Evolutionary conservation across 2,888 invertebrate species (phyloP).

Genomic region (Lochmaea capreae): DNA sequence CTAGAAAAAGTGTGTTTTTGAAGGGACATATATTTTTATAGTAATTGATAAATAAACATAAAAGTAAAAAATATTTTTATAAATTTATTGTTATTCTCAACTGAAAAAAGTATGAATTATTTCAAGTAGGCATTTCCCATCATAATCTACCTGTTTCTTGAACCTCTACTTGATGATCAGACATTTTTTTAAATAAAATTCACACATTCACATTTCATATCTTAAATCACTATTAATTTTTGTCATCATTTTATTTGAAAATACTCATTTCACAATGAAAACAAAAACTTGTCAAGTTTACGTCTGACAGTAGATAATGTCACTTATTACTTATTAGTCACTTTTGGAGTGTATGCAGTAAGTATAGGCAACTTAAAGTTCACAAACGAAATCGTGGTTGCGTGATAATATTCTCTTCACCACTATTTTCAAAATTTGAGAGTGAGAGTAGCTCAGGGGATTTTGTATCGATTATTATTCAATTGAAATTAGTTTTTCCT

Average conservation of each 20-base stretch:
- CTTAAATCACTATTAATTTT: not conserved
- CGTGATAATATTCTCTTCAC: too few species aligned
- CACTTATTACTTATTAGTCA: not conserved
- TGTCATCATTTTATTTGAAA: slow-evolving; percentile 8
- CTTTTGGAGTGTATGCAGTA: not conserved
- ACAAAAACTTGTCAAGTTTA: slow-evolving; percentile 3
- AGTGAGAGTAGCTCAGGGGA: too few species aligned
- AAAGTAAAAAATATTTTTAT: not conserved
- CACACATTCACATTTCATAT: not conserved
- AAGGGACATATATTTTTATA: not conserved
- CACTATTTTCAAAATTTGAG: too few species aligned
- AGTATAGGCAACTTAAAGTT: not conserved
- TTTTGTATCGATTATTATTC: too few species aligned
- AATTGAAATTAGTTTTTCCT: too few species aligned
- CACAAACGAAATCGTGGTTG: not conserved
- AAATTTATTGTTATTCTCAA: not conserved
- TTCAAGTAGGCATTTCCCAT: not conserved
- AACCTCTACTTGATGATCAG: slow-evolving; percentile 43
- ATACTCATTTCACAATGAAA: not conserved
- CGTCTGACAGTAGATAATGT: not conserved
- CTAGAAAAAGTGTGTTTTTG: slow-evolving; percentile 40
- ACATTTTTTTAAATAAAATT: slow-evolving; percentile 39
- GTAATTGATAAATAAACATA: not conserved
- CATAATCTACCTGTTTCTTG: slow-evolving; percentile 44
- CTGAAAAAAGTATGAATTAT: not conserved